Base-by-base conservation (phyloP, 2,113 vertebrate genomes). In the Calyptomena viridis region DNA sequence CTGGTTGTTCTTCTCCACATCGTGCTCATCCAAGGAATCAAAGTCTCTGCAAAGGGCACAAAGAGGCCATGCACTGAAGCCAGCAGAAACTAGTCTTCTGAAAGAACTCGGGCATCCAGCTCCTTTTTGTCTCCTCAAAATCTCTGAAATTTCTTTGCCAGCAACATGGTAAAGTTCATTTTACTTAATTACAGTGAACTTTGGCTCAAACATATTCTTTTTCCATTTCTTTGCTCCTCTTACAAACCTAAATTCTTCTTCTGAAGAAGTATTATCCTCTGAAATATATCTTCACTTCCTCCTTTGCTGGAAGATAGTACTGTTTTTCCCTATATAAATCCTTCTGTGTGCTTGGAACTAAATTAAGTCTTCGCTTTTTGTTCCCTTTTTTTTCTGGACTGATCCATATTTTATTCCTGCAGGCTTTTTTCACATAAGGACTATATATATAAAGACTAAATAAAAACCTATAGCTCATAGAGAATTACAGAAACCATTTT, bases 1-100 rank as follows among this genome's bases (percentile, higher is more conserved):
- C 76, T 99, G 99, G 94, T 99, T 99, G 93, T 99, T 99, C 96
- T 96, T 99, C 96, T 99, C 99, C 74, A 99, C 97, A 47, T 99
- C 97, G 19, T 98, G 97, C 93, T 99, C 99, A 46, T 99, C 99
- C 97, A 99, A 96, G 59, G 98, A 98, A 84, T 99, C 98, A 92
- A 99, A 99, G 93, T 99, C 99, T 97, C 99, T 99, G 97, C 84
- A 96, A 87, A 87, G 30, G 14, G 75, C 52, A 59, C 37, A 93
- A 93, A 92, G 64, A 95, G 55, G 75, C 67, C 60, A 95, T 37
- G 3, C 22, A 50, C 68, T 55, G 67, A 73, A 75, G 28, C 28
- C 86, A 30, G 44, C 3, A 64, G 19, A 79, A 73, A 50, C 0
- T 12, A 78, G 30, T 27, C 28, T 64, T 60, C 44, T 59, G 37